These are phyloP conservation scores for Parnassius smintheus DNA, from an alignment of 2,888 invertebrate genomes.

Conservation along the genomic window DNA sequence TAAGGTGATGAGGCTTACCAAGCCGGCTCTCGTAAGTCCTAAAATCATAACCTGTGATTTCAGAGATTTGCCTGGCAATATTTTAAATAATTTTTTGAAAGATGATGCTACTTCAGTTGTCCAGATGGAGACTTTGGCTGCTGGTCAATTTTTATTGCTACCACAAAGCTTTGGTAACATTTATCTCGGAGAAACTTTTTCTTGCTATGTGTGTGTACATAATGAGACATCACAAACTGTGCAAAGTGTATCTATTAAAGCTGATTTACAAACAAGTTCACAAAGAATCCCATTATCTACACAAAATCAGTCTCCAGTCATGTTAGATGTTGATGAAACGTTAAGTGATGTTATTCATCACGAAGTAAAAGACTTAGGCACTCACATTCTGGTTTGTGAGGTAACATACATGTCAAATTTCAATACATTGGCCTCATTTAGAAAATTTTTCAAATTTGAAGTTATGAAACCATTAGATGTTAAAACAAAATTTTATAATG, in stretches of 20 bases:
- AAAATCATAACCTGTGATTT: slow-evolving; percentile 91
- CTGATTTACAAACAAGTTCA: slow-evolving; percentile 95
- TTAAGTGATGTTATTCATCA: slow-evolving; percentile 98
- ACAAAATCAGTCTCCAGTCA: slow-evolving; percentile 82
- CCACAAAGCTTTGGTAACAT: slow-evolving; percentile 99
- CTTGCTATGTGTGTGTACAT: slow-evolving; percentile 98
- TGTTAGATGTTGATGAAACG: slow-evolving; percentile 89
- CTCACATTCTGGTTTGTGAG: slow-evolving; percentile 98
- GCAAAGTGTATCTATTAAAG: slow-evolving; percentile 92
- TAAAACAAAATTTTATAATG: slow-evolving; percentile 98
- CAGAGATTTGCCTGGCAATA: slow-evolving; percentile 91
- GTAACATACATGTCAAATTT: slow-evolving; percentile 92
- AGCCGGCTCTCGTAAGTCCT: slow-evolving; percentile 92
- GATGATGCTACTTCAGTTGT: slow-evolving; percentile 92
- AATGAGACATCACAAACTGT: slow-evolving; percentile 95
- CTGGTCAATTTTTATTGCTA: slow-evolving; percentile 94
- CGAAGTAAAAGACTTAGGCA: slow-evolving; percentile 99
- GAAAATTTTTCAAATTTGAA: slow-evolving; percentile 99
- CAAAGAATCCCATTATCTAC: slow-evolving; percentile 92
- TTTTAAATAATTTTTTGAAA: slow-evolving; percentile 88
- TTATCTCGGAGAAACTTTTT: slow-evolving; percentile 98
- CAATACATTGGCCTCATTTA: slow-evolving; percentile 90
- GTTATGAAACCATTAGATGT: slow-evolving; percentile 99
- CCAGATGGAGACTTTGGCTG: slow-evolving; percentile 90
- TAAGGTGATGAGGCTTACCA: slow-evolving; percentile 96